These are phyloP conservation scores for Ceratotherium simum DNA, from an alignment of 2,113 vertebrate genomes.

Conservation along the genomic window DNA sequence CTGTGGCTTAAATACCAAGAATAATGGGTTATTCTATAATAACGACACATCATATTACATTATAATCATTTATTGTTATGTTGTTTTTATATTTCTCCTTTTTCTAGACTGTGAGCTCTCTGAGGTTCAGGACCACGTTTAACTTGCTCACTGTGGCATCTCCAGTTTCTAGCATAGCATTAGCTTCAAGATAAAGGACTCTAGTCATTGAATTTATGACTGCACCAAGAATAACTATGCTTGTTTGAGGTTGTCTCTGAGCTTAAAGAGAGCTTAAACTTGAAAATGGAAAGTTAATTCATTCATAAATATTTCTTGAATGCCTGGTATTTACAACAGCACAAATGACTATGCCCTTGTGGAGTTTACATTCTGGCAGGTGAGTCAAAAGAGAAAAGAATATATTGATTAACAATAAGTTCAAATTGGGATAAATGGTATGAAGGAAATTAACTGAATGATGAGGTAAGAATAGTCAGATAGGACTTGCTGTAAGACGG, in stretches of 20 bases:
- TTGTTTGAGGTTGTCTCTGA: neutral
- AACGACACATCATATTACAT: neutral
- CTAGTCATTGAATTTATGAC: conserved; percentile 1
- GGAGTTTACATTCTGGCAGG: neutral
- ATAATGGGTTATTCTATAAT: neutral
- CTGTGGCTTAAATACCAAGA: neutral
- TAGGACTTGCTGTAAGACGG: neutral
- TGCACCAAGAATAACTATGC: neutral
- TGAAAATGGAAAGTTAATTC: neutral
- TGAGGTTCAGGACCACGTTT: neutral
- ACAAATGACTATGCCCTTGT: neutral
- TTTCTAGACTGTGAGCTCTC: neutral
- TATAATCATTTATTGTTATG: neutral
- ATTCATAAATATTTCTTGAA: neutral
- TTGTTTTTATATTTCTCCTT: conserved; percentile 3
- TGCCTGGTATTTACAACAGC: neutral
- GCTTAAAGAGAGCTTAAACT: neutral
- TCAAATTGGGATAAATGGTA: neutral
- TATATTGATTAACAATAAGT: neutral
- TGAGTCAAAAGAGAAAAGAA: neutral
- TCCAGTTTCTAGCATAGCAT: neutral
- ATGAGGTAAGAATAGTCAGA: neutral
- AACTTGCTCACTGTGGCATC: neutral
- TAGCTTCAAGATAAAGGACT: neutral
- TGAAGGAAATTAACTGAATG: neutral